Base-by-base conservation (phyloP, 2,113 vertebrate genomes). In the Colaptes auratus region DNA sequence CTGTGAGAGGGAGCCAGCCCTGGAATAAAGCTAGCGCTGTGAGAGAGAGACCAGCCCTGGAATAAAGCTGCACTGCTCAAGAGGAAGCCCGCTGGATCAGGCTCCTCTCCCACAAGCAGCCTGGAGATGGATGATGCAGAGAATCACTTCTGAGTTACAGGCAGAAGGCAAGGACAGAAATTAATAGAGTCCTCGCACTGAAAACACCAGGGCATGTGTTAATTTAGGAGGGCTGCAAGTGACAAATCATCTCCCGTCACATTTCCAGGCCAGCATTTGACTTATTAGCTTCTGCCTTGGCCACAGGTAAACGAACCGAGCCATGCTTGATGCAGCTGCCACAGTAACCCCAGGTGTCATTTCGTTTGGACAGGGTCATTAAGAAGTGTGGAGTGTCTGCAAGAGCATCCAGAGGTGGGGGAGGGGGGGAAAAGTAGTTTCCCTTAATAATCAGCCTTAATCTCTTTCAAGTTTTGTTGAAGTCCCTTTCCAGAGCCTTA, bases 361-460 rank as follows among this genome's bases (percentile, higher is more conserved):
- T 50, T 77, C 44, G 50, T 75, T 79, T n/a, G 63, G 39, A 74
- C 48, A 39, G 46, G 14, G 60, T 72, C 72, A 52, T 59, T 25
- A 79, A 65, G 73, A 46, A 15, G 6, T 74, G 25, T 73, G 3
- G 0, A 42, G 44, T 44, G 36, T 77, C 92, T 80, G 59, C 33
- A 91, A 92, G 30, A 11, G 28, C 73, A 88, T 79, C 39, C 39
- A 39, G 36, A n/a, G 36, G 36, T 9, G 36, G 36, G 36, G 36
- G 39, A 36, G 36, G n/a, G n/a, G n/a, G 36, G 36, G 10, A 36
- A 42, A 6, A 66, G 31, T 35, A 35, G 75, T 76, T 93, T 87
- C 61, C 46, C 66, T 94, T 82, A 70, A 95, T 82, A 92, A 95
- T 88, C 89, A 90, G 53, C 8, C 53, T 91, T 92, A 93, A 95